A percentile compares a stretch with the other conserved stretches of the same genome.
Conservation (phyloP, 2,888 invertebrate species). For the Microctonus brassicae region DNA sequence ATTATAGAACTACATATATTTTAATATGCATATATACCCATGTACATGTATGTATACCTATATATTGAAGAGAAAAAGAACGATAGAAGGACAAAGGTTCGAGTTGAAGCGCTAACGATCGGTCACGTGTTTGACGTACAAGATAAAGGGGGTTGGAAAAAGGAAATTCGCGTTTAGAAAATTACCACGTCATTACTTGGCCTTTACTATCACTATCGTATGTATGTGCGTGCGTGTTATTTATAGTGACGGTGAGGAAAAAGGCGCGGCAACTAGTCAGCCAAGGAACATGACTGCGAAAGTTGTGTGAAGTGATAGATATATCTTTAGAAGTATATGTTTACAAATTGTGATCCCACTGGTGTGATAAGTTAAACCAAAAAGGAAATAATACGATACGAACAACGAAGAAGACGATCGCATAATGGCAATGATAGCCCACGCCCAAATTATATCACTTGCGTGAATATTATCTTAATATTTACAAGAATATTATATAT, state of each 20-base stretch:
- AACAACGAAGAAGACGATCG: constrained; percentile 39
- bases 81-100: neutral
- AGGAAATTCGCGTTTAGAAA: constrained; percentile 66
- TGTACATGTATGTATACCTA: too few species aligned
- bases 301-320: constrained; percentile 30
- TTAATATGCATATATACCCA: too few species aligned
- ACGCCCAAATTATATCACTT: neutral
- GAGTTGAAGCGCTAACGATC: constrained; percentile 50
- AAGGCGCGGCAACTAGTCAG: constrained; percentile 7
- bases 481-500: neutral
- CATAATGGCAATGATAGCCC: neutral
- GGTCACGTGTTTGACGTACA: constrained; percentile 55
- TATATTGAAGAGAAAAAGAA: constrained; percentile 1
- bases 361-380: constrained; percentile 41
- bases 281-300: constrained; percentile 24
- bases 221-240: constrained; percentile 25
- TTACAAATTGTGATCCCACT: constrained; percentile 38
- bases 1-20: neutral
- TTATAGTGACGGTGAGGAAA: constrained; percentile 26
- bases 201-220: constrained; percentile 31
- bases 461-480: neutral
- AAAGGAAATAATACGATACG: constrained; percentile 42
- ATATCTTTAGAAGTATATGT: constrained; percentile 36
- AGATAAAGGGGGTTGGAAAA: constrained; percentile 52
- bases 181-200: constrained; percentile 63